Conservation (phyloP, 1,140 invertebrate species). For the Aphaenogaster ashmeadi region DNA sequence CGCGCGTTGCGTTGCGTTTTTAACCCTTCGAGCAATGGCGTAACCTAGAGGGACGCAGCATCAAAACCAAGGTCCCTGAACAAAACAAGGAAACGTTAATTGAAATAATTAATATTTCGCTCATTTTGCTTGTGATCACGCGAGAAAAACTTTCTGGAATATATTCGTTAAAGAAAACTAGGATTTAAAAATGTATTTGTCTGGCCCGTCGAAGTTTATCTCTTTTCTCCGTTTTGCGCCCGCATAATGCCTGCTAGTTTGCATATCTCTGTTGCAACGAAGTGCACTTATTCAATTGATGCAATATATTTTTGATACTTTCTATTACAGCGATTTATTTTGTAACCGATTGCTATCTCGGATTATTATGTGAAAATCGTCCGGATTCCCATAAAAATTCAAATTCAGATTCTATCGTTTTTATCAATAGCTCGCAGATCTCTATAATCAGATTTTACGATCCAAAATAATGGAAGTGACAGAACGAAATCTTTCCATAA, state of each 20-base stretch:
- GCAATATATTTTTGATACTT: conserved; percentile 18
- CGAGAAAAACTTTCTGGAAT: neutral
- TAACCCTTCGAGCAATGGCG: conserved; percentile 9
- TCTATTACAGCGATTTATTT: neutral
- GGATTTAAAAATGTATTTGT: neutral
- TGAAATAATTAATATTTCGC: neutral
- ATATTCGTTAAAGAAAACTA: neutral
- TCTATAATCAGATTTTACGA: neutral
- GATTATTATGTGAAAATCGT: neutral
- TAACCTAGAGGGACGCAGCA: neutral
- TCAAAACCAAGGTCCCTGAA: neutral
- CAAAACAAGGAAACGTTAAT: neutral
- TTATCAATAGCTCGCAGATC: neutral
- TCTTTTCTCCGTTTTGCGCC: conserved; percentile 5
- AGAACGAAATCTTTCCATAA: neutral
- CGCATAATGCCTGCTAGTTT: conserved; percentile 25
- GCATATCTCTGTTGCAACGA: conserved; percentile 40
- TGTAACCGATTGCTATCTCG: neutral
- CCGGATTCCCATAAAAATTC: neutral
- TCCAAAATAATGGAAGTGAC: neutral
- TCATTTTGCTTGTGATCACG: neutral
- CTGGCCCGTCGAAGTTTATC: neutral
- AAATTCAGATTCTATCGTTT: neutral
- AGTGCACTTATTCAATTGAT: conserved; percentile 21
- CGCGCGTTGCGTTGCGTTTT: neutral